Evolutionary conservation across 2,113 vertebrate genomes (phyloP), one percentile per base, ranked within the genome.

Genomic region (Chloropsis cyanopogon): DNA sequence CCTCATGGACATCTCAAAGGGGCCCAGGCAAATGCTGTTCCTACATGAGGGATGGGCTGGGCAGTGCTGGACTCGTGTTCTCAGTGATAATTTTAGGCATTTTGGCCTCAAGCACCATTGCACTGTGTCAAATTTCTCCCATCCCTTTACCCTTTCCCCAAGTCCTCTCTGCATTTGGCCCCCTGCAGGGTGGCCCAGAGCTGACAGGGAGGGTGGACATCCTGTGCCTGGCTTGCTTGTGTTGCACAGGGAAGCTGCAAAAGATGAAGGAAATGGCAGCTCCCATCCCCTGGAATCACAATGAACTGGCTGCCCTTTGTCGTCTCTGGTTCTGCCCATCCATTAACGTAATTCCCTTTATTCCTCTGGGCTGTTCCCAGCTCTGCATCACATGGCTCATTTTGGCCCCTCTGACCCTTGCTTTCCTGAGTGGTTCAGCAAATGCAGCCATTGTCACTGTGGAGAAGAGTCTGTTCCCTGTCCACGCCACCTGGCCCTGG

Each of bases 361-460:
- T 61, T 54, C 21, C 39, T 24, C 37, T 52, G 49, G 73, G 23
- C 17, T 81, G 2, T 25, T 71, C 29, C 42, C 56, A 73, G 25
- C 50, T 63, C 60, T 54, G n/a, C 31, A 14, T 50, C 33, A 4
- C 0, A 0, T 22, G 31, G 41, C 31, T 47, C 3, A 0, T 35
- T 25, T 29, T 1, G 10, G 10, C 15, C 63, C 10, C 44, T 49
- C 46, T 61, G 75, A 82, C 26, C 63, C 5, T 84, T 42, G 14
- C 26, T 56, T 56, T 37, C 52, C 39, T 6, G 1, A 46, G 37
- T n/a, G 39, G 47, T 44, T 82, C 37, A 68, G 35, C 53, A 89
- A 82, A 26, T 3, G 11, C 20, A 46, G 46, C 18, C 3, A 3
- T 41, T 44, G 33, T 8, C 14, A 13, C 13, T 29, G 17, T 26